These are phyloP conservation scores for Lottia gigantea DNA, from an alignment of 2,888 invertebrate genomes.

Conservation along the genomic window DNA sequence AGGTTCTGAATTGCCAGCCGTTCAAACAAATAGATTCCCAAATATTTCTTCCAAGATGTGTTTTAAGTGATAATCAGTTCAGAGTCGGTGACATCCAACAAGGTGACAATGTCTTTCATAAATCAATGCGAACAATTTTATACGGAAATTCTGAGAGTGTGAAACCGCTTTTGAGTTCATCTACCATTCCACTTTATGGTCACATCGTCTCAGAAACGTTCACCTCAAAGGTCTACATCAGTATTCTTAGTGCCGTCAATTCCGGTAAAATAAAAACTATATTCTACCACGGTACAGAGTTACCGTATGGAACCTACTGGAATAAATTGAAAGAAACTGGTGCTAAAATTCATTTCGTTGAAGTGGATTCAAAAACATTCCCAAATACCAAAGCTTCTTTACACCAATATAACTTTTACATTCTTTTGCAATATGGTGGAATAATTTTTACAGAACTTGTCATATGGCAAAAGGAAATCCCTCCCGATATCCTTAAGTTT, in stretches of 20 bases:
- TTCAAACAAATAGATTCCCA: not conserved
- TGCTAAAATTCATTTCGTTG: not conserved
- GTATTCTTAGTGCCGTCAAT: not conserved
- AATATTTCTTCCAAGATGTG: not conserved
- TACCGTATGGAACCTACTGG: not conserved
- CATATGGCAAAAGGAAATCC: not conserved
- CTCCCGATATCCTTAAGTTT: not conserved
- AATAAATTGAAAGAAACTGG: not conserved
- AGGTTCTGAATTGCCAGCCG: not conserved
- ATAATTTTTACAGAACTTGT: not conserved
- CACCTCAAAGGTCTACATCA: not conserved
- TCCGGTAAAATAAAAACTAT: not conserved
- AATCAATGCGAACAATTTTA: not conserved
- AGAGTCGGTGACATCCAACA: not conserved
- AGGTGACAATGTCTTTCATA: not conserved
- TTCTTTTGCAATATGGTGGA: not conserved
- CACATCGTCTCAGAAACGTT: not conserved
- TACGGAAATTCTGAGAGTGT: not conserved
- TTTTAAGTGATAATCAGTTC: not conserved
- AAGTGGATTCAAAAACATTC: not conserved
- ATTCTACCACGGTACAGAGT: not conserved
- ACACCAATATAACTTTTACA: not conserved
- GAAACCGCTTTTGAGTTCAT: not conserved
- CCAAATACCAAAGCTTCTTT: not conserved
- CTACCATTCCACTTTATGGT: not conserved